Evolutionary conservation across 1,140 invertebrate species (phyloP).

Genomic region (Metopolophium dirhodum): DNA sequence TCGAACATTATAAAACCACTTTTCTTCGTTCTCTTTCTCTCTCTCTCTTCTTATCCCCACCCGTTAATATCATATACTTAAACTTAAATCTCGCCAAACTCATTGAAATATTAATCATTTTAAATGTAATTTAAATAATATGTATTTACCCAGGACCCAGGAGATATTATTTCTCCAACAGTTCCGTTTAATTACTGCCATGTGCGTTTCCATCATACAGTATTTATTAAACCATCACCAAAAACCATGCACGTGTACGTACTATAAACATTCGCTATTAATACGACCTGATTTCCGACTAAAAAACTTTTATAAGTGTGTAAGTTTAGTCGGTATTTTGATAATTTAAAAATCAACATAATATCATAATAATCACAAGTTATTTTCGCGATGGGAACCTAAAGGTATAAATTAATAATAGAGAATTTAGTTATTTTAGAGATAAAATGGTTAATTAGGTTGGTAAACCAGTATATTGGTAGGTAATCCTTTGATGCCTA

Average conservation of each 20-base stretch:
- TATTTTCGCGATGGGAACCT: neutral
- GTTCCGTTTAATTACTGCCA: neutral
- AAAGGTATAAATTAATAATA: neutral
- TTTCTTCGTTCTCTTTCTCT: neutral
- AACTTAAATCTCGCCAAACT: neutral
- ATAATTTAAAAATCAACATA: neutral
- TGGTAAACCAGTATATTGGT: neutral
- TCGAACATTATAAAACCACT: neutral
- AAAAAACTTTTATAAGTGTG: neutral
- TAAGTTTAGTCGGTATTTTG: neutral
- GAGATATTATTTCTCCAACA: conserved; percentile 36
- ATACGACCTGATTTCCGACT: neutral
- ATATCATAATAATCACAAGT: neutral
- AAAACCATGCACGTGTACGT: neutral
- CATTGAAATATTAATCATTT: conserved; percentile 2
- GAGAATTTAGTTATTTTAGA: neutral
- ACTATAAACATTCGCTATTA: neutral
- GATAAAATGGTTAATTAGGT: neutral
- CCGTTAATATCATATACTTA: neutral
- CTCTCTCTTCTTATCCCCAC: neutral
- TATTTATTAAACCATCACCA: neutral
- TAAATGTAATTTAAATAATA: conserved; percentile 24
- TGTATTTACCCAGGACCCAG: neutral
- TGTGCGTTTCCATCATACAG: neutral
- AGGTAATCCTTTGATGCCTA: neutral